phyloP scores from a whole-genome alignment of 2,113 vertebrate species.

The Coregonus clupeaformis region DNA sequence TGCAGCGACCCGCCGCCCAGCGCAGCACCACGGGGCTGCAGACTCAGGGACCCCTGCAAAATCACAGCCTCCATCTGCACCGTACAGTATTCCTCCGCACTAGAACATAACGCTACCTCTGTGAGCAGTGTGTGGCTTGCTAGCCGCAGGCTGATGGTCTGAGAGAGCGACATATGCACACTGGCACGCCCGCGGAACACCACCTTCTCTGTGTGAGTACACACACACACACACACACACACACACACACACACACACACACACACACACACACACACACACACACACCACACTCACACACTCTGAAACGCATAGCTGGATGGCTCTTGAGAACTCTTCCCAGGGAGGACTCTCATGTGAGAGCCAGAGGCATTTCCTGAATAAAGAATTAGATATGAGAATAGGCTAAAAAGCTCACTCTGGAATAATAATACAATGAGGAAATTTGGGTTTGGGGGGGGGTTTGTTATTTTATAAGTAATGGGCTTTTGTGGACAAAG shows the following conservation, averaged over 20 bases:
- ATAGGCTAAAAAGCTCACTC: too few relatives aligned
- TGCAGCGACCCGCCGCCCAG: too few relatives aligned
- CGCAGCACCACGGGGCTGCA: too few relatives aligned
- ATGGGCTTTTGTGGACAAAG: too few relatives aligned
- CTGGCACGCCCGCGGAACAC: background rate
- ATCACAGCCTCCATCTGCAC: too few relatives aligned
- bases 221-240: background rate
- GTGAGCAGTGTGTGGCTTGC: conserved; percentile 23
- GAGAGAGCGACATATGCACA: background rate
- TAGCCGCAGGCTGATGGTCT: conserved; percentile 10
- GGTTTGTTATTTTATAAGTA: too few relatives aligned
- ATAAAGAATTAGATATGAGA: conserved; percentile 41
- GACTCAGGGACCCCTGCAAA: too few relatives aligned
- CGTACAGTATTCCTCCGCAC: background rate
- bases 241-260: background rate
- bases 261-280: background rate
- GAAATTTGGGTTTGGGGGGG: too few relatives aligned
- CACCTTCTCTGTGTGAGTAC: background rate
- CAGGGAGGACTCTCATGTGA: too few relatives aligned
- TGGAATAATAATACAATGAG: too few relatives aligned
- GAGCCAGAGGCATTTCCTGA: conserved; percentile 50
- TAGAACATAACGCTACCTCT: background rate
- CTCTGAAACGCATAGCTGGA: conserved; percentile 43
- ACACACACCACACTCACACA: background rate
- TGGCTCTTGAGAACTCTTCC: conserved; percentile 29